Conservation (phyloP, 2,797 vertebrate genomes). For the Echiichthys vipera region DNA sequence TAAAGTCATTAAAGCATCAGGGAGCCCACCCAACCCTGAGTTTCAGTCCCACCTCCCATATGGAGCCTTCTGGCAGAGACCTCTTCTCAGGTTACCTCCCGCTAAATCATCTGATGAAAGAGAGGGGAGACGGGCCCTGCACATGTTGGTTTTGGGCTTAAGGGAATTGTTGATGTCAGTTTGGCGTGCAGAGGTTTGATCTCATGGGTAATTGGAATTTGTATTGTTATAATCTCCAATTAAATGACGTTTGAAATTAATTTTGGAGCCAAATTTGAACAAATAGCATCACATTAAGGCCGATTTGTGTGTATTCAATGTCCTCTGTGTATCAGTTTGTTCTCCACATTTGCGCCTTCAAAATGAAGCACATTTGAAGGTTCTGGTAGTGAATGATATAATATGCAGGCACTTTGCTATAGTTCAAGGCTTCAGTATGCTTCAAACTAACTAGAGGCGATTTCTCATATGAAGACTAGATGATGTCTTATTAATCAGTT, state of each 20-base stretch:
- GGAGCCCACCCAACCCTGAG: slow-evolving; percentile 54
- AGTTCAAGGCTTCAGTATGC: not conserved
- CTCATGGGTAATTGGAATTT: not conserved
- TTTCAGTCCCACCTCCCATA: slow-evolving; percentile 32
- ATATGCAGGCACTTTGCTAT: not conserved
- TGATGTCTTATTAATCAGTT: no score
- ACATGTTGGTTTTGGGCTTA: not conserved
- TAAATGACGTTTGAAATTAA: not conserved
- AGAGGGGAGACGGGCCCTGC: not conserved
- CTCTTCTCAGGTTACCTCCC: slow-evolving; percentile 37
- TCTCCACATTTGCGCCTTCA: no score
- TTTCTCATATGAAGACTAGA: no score
- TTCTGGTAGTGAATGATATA: not conserved
- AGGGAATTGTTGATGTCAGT: not conserved
- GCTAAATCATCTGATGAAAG: slow-evolving; percentile 40
- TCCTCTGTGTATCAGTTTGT: no score
- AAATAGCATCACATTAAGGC: no score
- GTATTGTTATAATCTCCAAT: not conserved
- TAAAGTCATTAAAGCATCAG: slow-evolving; percentile 88
- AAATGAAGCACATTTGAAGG: not conserved
- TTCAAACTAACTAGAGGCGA: no score
- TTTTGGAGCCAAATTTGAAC: not conserved
- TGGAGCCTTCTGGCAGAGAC: not conserved
- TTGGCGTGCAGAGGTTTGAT: not conserved
- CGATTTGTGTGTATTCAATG: no score